Evolutionary conservation across 2,888 invertebrate species (phyloP), one percentile per base, ranked within the genome.

Genomic region (Melangyna quadrimaculata): DNA sequence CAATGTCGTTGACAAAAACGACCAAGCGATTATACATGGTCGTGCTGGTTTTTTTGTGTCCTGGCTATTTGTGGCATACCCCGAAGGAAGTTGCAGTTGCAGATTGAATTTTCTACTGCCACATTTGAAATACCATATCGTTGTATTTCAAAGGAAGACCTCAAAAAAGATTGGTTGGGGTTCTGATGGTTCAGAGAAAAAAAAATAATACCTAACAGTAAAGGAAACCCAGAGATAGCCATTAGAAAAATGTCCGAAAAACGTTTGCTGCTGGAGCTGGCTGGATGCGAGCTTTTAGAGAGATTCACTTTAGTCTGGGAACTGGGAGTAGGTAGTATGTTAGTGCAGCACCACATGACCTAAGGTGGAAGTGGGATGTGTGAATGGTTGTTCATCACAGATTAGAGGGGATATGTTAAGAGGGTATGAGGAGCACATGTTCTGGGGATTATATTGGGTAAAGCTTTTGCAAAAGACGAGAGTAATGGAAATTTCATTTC

Each of bases 181-280:
- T n/a, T n/a, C n/a, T n/a, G n/a, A n/a, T n/a, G 35, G 35, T 35
- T 12, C 5, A 22, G 35, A 17, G 14, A 45, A 29, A 14, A 63
- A 35, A 37, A 59, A 29, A 72, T 61, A 12, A 37, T 48, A 29
- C 3, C 35, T 37, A 37, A 43, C 14, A 8, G 67, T 22, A 70
- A 74, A 65, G 61, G 53, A 59, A 17, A 79, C 51, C 19, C 37
- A 70, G 70, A 67, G 67, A 78, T 78, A 67, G 7, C 87, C 55
- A 87, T 87, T 87, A 87, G 87, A 82, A 82, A 87, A 82, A 87
- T 73, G 87, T 87, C 87, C 72, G 70, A 82, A 87, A 87, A 87
- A 87, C 61, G 75, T 71, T 74, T 74, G 77, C 51, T 43, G 43
- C 48, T 73, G 53, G 53, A n/a, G n/a, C n/a, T n/a, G n/a, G n/a